Percentiles rank a stretch among this genome's conserved stretches.
phyloP scores from a whole-genome alignment of 2,888 invertebrate species.

The Amphipyra berbera region DNA sequence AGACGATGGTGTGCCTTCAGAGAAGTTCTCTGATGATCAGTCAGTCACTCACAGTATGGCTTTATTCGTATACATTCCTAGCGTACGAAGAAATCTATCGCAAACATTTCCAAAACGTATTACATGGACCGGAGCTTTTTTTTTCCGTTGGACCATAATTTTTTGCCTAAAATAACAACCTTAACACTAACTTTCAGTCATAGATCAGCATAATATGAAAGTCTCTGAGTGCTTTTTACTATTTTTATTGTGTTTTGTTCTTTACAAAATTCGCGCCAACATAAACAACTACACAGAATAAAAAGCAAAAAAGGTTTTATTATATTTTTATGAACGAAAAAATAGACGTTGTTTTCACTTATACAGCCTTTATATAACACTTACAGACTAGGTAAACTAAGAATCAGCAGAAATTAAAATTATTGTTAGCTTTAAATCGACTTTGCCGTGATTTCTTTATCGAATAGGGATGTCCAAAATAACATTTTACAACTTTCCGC shows the following conservation, averaged over 20 bases:
- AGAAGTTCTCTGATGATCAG: too few relatives aligned
- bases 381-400: not conserved
- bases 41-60: too few relatives aligned
- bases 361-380: not conserved
- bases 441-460: too few relatives aligned
- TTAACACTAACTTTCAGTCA: slow-evolving; percentile 9
- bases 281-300: not conserved
- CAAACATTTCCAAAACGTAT: too few relatives aligned
- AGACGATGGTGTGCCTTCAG: too few relatives aligned
- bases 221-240: slow-evolving; percentile 3
- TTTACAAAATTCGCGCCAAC: slow-evolving; percentile 6
- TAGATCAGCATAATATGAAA: not conserved
- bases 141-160: too few relatives aligned
- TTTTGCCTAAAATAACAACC: not conserved
- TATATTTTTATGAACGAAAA: not conserved
- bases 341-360: not conserved
- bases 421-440: too few relatives aligned
- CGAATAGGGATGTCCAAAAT: not conserved
- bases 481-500: not conserved
- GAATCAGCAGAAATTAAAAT: not conserved
- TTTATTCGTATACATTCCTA: too few relatives aligned
- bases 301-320: slow-evolving; percentile 2
- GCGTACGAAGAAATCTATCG: too few relatives aligned
- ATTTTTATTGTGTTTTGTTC: not conserved
- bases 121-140: too few relatives aligned